Conservation (phyloP, 2,888 invertebrate species). For the Myathropa florea region DNA sequence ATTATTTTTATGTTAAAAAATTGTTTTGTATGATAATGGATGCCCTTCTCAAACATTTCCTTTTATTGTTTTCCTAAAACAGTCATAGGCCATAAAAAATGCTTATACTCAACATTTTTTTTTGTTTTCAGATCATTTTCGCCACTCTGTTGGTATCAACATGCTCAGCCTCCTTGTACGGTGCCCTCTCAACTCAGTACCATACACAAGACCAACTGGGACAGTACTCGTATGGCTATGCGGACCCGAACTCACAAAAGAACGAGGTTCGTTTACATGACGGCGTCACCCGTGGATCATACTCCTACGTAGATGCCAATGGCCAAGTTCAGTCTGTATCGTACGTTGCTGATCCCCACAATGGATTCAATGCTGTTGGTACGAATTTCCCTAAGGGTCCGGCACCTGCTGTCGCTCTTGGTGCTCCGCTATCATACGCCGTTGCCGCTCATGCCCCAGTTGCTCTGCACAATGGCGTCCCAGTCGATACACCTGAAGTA, state of each 20-base stretch:
- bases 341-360: conserved; percentile 84
- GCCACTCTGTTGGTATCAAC: conserved; percentile 78
- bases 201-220: conserved; percentile 84
- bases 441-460: conserved; percentile 77
- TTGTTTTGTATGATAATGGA: no score
- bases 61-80: no score
- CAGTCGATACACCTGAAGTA: conserved; percentile 80
- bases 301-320: conserved; percentile 86
- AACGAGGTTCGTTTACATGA: conserved; percentile 84
- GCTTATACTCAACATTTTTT: neutral
- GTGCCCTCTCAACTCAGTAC: conserved; percentile 82
- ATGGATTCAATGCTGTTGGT: conserved; percentile 85
- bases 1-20: no score
- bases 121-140: conserved; percentile 77
- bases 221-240: conserved; percentile 85
- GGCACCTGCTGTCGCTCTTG: conserved; percentile 73
- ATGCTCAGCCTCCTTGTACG: conserved; percentile 78
- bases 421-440: conserved; percentile 74
- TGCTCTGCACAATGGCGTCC: conserved; percentile 79
- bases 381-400: conserved; percentile 85
- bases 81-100: no score
- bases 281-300: conserved; percentile 85
- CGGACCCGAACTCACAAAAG: conserved; percentile 85
- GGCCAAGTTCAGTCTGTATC: conserved; percentile 85
- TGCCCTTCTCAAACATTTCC: no score